Conservation (phyloP, 2,113 vertebrate species). For the Danio rerio region GRCz12tu NC_133180.1:37793501-37794000, state of each 20-base stretch:
- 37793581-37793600: background rate
- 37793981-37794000: background rate
- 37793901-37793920: constrained; percentile 8
- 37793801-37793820: background rate
- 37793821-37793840: background rate
- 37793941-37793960: background rate
- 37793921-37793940: constrained; percentile 11
- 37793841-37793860: constrained; percentile 3
- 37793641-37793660: constrained; percentile 12
- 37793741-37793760: background rate
- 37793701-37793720: constrained; percentile 21
- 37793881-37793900: background rate
- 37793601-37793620: background rate
- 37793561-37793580: constrained; percentile 8
- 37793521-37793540: background rate
- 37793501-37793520: background rate
- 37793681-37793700: background rate
- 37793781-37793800: background rate
- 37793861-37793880: background rate
- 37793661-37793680: background rate
- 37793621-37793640: background rate
- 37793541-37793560: constrained; percentile 7
- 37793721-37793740: background rate
- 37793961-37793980: background rate
- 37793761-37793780: background rate